Base-by-base conservation (phyloP, 2,888 invertebrate genomes). In the Phasia obesa region DNA sequence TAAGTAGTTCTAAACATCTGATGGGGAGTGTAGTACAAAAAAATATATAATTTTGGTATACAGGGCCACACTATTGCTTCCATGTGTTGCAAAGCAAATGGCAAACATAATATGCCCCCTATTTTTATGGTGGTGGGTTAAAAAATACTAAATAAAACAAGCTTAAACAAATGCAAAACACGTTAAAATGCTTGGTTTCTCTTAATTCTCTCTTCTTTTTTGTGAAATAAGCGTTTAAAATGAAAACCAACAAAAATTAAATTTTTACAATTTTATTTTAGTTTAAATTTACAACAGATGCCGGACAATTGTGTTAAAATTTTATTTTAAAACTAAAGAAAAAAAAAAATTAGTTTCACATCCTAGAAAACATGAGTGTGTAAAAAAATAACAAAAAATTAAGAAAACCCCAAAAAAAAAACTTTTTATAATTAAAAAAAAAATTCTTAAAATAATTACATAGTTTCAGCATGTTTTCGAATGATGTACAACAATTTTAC, bases 391-490 rank as follows among this genome's bases (percentile, higher is more conserved):
- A 19, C 17, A 3, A 38, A 35, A 64, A 27, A 47, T 25, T 27
- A 13, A 69, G 5, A 53, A n/a, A 49, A n/a, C n/a, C n/a, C n/a
- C n/a, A n/a, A 15, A 42, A 11, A 69, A 44, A 59, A 31, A 15
- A 27, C n/a, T 11, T 53, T n/a, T 23, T 31, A 31, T 1, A 51
- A 9, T 11, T 23, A 23, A 5, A 53, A 23, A 53, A 23, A 65
- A 42, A 57, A 55, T 27, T 44, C 0, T n/a, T 19, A 47, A 13
- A 19, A 47, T 9, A 4, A 59, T 2, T 38, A 35, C 4, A 44
- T 51, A 27, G 35, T 31, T 75, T 35, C 23, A 65, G 78, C 79
- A 73, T 79, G 73, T 31, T 25, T 59, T 67, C 47, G 19, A 67
- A 67, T 35, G 59, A 79, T 27, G 44, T 53, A 25, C 65, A 79